phyloP scores from a whole-genome alignment of 2,113 vertebrate genomes.

The Cercopithecus mona region DNA sequence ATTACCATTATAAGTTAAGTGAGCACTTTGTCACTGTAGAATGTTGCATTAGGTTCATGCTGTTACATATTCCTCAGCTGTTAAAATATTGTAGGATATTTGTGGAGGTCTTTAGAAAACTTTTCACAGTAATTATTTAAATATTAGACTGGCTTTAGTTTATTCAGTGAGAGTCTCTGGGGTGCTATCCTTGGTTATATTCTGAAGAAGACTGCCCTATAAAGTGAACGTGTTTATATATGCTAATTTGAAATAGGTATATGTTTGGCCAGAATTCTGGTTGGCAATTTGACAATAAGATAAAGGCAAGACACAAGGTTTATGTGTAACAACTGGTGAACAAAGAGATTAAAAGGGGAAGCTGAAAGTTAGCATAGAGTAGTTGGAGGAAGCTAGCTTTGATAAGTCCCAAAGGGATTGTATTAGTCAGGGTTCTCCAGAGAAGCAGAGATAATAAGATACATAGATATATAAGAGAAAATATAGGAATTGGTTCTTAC shows the following conservation, averaged over 20 bases:
- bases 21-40: conserved; percentile 11
- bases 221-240: background rate
- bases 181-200: background rate
- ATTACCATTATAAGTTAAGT: conserved; percentile 45
- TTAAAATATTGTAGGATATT: conserved; percentile 38
- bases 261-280: conserved; percentile 23
- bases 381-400: background rate
- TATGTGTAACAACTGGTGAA: background rate
- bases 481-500: background rate
- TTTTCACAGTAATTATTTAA: background rate
- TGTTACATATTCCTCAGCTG: conserved; percentile 2
- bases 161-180: background rate
- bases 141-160: background rate
- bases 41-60: background rate
- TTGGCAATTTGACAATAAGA: background rate
- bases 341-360: conserved; percentile 12
- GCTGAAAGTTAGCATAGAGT: background rate
- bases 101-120: background rate
- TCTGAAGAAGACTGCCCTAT: background rate
- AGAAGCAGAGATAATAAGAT: background rate
- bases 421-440: background rate
- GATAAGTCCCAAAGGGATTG: background rate
- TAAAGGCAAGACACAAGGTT: conserved; percentile 20
- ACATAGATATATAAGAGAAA: background rate
- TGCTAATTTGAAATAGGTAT: conserved; percentile 18